Percentiles rank a stretch among this genome's conserved stretches.
These are phyloP conservation scores for Dendropsophus ebraccatus DNA, from an alignment of 2,113 vertebrate genomes.

Conservation along the genomic window DNA sequence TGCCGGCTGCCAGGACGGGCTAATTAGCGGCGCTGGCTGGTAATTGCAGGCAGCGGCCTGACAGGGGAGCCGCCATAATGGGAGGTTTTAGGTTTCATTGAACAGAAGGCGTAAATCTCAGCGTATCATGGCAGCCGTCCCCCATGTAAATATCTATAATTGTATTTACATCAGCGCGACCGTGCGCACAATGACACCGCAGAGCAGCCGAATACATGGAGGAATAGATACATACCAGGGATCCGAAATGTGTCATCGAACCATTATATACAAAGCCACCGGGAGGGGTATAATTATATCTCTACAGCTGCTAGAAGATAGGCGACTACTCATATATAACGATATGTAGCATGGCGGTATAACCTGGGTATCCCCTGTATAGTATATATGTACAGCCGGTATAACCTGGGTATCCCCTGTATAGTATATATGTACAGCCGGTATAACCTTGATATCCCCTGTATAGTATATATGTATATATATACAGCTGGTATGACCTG, in stretches of 20 bases:
- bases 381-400: no score
- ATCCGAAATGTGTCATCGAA: background rate
- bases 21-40: slow-evolving; percentile 22
- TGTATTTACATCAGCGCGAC: background rate
- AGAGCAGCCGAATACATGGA: background rate
- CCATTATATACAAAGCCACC: background rate
- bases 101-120: slow-evolving; percentile 27
- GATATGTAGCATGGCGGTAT: no score
- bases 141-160: slow-evolving; percentile 24
- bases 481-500: no score
- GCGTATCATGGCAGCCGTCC: slow-evolving; percentile 5
- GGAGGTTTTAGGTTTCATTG: slow-evolving; percentile 31
- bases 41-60: slow-evolving; percentile 34
- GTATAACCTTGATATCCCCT: no score
- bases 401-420: no score
- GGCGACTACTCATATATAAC: no score
- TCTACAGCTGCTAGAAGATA: background rate
- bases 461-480: no score
- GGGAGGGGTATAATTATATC: background rate
- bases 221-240: background rate
- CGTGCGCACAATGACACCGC: background rate
- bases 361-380: no score
- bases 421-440: no score
- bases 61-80: slow-evolving; percentile 43
- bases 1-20: background rate